phyloP scores from a whole-genome alignment of 2,888 invertebrate genomes.

The Agriopis marginaria region DNA sequence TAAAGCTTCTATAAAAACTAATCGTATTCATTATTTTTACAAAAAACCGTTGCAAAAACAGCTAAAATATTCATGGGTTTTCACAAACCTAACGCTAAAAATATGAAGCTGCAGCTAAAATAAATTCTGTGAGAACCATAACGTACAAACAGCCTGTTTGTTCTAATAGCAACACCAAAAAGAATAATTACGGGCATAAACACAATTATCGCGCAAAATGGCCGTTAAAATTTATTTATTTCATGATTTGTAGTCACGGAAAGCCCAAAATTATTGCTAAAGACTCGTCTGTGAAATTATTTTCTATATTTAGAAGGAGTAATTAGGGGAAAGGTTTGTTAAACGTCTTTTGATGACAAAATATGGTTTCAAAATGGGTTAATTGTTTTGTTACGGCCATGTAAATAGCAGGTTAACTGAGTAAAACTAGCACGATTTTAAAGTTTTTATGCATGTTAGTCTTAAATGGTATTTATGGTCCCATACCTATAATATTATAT shows the following conservation, averaged over 20 bases:
- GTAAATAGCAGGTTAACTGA: not conserved
- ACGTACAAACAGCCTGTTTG: conserved; percentile 34
- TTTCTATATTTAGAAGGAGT: conserved; percentile 34
- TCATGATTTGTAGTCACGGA: conserved; percentile 58
- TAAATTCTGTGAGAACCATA: conserved; percentile 15
- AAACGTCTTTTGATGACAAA: conserved; percentile 16
- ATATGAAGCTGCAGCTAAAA: conserved; percentile 4
- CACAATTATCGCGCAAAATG: conserved; percentile 53
- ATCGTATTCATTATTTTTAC: not conserved
- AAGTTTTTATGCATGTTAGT: no score
- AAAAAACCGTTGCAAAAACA: not conserved
- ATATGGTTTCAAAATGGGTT: not conserved
- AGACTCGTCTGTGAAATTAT: conserved; percentile 29
- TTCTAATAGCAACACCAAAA: conserved; percentile 50
- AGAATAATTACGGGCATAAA: conserved; percentile 54
- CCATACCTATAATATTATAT: no score
- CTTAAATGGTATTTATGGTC: no score
- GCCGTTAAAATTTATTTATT: conserved; percentile 55
- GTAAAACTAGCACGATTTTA: no score
- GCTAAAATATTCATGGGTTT: conserved; percentile 6
- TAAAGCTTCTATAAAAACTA: not conserved
- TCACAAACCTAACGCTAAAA: conserved; percentile 1
- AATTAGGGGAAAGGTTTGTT: conserved; percentile 29
- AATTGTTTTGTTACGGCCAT: not conserved
- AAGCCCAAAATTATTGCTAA: conserved; percentile 38